Conservation (phyloP, 1,140 invertebrate species). For the Drosophila truncata region DNA sequence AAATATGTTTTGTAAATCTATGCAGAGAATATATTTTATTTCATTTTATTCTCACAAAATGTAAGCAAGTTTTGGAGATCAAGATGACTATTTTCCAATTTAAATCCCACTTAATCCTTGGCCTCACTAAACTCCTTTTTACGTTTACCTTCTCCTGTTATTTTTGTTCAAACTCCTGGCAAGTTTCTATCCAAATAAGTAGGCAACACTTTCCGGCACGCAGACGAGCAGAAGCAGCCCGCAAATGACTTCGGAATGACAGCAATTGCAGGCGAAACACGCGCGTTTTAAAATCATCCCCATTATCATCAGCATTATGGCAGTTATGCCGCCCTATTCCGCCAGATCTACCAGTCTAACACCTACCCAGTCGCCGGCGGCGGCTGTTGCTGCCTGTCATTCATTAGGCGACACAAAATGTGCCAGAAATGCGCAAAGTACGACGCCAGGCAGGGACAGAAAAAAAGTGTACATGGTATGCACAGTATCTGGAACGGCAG, state of each 20-base stretch:
- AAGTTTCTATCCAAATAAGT: slow-evolving; percentile 16
- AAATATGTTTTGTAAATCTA: neutral
- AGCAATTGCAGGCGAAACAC: slow-evolving; percentile 76
- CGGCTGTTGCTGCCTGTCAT: slow-evolving; percentile 59
- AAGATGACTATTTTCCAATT: neutral
- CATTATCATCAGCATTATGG: slow-evolving; percentile 83
- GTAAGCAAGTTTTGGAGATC: neutral
- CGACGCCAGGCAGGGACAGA: slow-evolving; percentile 28
- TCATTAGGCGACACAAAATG: slow-evolving; percentile 73
- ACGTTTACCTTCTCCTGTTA: neutral
- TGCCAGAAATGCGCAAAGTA: slow-evolving; percentile 68
- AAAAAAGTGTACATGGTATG: slow-evolving; percentile 24
- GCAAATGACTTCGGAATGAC: slow-evolving; percentile 76
- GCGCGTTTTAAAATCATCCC: slow-evolving; percentile 81
- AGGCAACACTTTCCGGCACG: slow-evolving; percentile 36
- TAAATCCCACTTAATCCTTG: slow-evolving; percentile 8
- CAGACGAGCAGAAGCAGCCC: slow-evolving; percentile 41
- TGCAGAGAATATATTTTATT: neutral
- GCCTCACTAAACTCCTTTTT: neutral
- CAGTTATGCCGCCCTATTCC: slow-evolving; percentile 64
- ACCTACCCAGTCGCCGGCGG: slow-evolving; percentile 57
- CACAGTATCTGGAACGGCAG: slow-evolving; percentile 34
- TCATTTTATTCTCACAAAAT: neutral
- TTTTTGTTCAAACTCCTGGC: neutral
- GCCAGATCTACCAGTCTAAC: slow-evolving; percentile 26